Evolutionary conservation across 1,140 invertebrate species (phyloP), one percentile per base, ranked within the genome.

Genomic region (Laupala kohalensis): DNA sequence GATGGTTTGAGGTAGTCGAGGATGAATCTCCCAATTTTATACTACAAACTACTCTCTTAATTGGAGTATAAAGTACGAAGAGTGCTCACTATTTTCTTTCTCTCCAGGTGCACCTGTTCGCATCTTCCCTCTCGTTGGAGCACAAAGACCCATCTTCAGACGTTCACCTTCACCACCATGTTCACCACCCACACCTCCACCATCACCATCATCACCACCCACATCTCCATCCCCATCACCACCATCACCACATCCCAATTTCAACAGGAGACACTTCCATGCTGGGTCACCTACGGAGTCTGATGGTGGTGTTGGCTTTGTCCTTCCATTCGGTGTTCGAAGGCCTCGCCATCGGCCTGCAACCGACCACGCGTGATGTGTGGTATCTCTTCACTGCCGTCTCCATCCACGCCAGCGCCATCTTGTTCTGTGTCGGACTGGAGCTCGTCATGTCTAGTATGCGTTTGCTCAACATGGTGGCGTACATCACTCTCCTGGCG

Each of bases 261-360:
- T 66, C 28, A 13, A 15, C 65, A 15, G 67, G 72, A 27, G 67
- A 70, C 70, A 70, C 67, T 68, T 26, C 23, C 37, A 25, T 73
- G 53, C 28, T 71, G 4, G 69, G 74, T 71, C 53, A 73, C 5
- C 69, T 86, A 63, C 76, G 83, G 25, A 79, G 81, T 67, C 70
- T 84, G 64, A 73, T 87, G 28, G 82, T 88, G 69, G 82, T 88
- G 9, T 77, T 86, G 68, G 88, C 88, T 2, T 81, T 89, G 9
- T 86, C 86, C 1, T 83, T 89, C 71, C 88, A 89, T 78, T 84
- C 85, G 9, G 78, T 88, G 5, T 88, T 89, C 77, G 88, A 89
- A 78, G 88, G 88, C 0, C 79, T 89, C 76, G 86, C 88, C 6
- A 82, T 89, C 62, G 88, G 88, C 5, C 78, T 89, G 13, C 86